Percentiles rank a stretch among this genome's conserved stretches.
These are phyloP conservation scores for Dicrostonyx torquatus DNA, from an alignment of 2,797 vertebrate genomes.

Conservation along the genomic window DNA sequence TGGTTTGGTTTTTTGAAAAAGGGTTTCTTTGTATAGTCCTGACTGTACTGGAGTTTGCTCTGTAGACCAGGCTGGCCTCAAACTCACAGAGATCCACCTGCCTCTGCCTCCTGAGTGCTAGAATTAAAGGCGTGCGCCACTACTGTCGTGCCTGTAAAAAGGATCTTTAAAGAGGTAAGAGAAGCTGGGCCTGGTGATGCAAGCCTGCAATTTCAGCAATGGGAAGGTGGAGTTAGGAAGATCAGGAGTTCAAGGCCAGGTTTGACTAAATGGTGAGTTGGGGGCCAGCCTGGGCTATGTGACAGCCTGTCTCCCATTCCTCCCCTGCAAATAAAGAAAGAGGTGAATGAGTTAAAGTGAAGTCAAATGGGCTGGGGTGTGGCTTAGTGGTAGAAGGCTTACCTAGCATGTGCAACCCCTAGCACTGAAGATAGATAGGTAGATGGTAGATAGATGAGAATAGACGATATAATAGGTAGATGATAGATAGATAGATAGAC, in stretches of 20 bases:
- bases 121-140: not conserved
- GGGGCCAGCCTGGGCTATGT: not conserved
- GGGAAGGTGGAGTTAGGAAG: not conserved
- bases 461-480: not conserved
- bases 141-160: too few species aligned
- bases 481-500: not conserved
- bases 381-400: not conserved
- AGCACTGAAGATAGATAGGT: not conserved
- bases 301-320: not conserved
- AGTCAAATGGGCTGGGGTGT: not conserved
- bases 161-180: not conserved
- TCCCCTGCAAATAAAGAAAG: not conserved
- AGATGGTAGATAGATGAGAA: not conserved
- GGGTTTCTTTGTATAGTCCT: not conserved
- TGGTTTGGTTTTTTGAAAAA: not conserved
- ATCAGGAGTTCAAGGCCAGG: not conserved
- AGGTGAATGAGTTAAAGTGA: not conserved
- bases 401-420: not conserved
- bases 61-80: not conserved
- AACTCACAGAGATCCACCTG: not conserved
- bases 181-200: not conserved
- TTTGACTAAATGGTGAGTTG: not conserved
- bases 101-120: not conserved
- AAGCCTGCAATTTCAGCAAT: not conserved
- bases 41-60: not conserved